Conservation (phyloP, 2,888 invertebrate species). For the Meta bourneti region DNA sequence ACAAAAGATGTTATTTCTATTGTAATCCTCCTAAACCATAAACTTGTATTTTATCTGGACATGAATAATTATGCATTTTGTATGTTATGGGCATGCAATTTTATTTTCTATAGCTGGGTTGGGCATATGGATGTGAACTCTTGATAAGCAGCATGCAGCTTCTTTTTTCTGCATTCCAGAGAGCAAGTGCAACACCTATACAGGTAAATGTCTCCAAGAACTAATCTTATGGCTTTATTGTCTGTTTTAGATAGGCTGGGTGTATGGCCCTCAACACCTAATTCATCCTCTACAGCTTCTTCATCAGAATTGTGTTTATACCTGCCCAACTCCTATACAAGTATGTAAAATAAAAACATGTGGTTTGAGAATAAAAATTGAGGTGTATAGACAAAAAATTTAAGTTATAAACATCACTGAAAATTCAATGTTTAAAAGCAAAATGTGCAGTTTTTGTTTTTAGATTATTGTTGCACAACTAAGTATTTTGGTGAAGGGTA, state of each 20-base stretch:
- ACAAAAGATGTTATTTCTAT: no score
- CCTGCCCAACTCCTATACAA: slow-evolving; percentile 91
- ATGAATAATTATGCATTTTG: neutral
- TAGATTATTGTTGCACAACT: no score
- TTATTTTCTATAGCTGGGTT: slow-evolving; percentile 84
- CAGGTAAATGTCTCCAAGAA: slow-evolving; percentile 83
- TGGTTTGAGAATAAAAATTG: no score
- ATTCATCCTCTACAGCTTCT: slow-evolving; percentile 90
- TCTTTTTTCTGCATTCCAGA: slow-evolving; percentile 95
- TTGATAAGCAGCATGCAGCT: slow-evolving; percentile 89
- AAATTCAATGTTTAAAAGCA: no score
- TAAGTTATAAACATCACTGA: no score
- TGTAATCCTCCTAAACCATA: no score
- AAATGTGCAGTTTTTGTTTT: no score
- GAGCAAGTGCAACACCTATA: slow-evolving; percentile 93
- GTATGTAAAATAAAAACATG: slow-evolving; percentile 81
- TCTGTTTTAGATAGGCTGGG: slow-evolving; percentile 89
- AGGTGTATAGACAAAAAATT: no score
- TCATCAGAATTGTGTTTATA: slow-evolving; percentile 97
- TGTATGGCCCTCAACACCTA: slow-evolving; percentile 91
- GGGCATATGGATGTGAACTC: slow-evolving; percentile 94
- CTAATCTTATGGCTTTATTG: slow-evolving; percentile 77
- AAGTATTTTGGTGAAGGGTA: no score
- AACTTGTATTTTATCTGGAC: no score
- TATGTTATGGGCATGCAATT: neutral